Base-by-base conservation (phyloP, 2,797 vertebrate species). In the Australoheros facetus region DNA sequence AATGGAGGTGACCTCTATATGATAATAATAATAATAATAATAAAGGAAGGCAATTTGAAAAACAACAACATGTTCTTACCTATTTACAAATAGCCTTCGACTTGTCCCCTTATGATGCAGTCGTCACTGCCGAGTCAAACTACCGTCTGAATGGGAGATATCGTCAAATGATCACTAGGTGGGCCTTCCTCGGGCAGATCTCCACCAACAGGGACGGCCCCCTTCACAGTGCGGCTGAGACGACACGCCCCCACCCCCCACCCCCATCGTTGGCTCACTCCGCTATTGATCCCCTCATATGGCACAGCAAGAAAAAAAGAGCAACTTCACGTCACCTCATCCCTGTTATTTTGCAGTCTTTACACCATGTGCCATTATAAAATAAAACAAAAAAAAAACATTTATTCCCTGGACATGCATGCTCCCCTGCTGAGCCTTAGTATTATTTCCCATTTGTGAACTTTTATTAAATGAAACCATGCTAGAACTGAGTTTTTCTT, bases 101-200 rank as follows among this genome's bases (percentile, higher is more conserved):
- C 89, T 88, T 80, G 90, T 93, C 82, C 93, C 91, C 92, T 90
- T 92, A 85, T 91, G 89, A 45, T 93, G 83, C 70, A 71, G 79
- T 56, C 75, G 82, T 91, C 37, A 81, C 90, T 55, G 85, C 82
- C 79, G 85, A 90, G 88, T 91, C 84, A 89, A 84, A 93, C 93
- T 88, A 84, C 87, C 81, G 91, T 88, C 85, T 86, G 82, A 93
- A 88, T 77, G 83, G 80, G 88, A 89, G 93, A 87, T 94, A 87
- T 92, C 90, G 89, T 91, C 82, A 87, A 89, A 83, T 84, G 93
- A 95, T 94, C 88, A 87, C 85, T 92, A 88, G 92, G 91, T 93
- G 93, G 95, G 95, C 94, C 95, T 96, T 94, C 84, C 92, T 91
- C 91, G 88, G 75, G 87, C 86, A 91, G 91, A 91, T 93, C 91